Evolutionary conservation across 2,113 vertebrate genomes (phyloP).

Genomic region (Gymnocephalus cernua): DNA sequence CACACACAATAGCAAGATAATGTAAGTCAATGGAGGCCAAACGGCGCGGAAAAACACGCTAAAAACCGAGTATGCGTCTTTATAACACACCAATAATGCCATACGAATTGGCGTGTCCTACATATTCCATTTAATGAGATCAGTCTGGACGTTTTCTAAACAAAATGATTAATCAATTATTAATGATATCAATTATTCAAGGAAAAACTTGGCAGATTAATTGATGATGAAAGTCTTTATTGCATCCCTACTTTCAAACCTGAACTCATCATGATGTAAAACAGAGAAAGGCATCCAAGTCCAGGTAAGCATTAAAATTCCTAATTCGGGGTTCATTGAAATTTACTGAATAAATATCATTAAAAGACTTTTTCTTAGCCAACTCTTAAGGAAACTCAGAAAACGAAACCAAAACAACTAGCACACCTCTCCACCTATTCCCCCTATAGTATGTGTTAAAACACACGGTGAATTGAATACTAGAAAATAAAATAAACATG

Average conservation of each 20-base stretch:
- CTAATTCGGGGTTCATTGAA: neutral
- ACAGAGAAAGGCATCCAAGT: neutral
- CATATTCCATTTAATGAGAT: too few relatives aligned
- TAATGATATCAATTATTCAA: too few relatives aligned
- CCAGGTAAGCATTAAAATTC: neutral
- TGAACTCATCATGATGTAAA: neutral
- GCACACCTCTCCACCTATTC: neutral
- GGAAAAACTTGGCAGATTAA: neutral
- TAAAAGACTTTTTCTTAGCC: neutral
- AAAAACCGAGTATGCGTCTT: too few relatives aligned
- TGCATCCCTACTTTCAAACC: neutral
- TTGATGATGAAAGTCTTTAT: neutral
- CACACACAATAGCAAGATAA: too few relatives aligned
- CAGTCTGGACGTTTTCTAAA: too few relatives aligned
- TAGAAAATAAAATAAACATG: neutral
- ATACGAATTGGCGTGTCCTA: too few relatives aligned
- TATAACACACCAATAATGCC: too few relatives aligned
- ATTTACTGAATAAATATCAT: neutral
- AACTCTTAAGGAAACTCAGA: neutral
- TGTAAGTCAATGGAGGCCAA: too few relatives aligned
- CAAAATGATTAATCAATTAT: neutral
- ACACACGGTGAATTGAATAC: neutral
- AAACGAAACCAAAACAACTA: neutral
- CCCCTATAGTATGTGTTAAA: slow-evolving; percentile 1
- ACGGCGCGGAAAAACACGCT: too few relatives aligned